Base-by-base conservation (phyloP, 1,140 invertebrate species). In the Matsumurasca onukii region DNA sequence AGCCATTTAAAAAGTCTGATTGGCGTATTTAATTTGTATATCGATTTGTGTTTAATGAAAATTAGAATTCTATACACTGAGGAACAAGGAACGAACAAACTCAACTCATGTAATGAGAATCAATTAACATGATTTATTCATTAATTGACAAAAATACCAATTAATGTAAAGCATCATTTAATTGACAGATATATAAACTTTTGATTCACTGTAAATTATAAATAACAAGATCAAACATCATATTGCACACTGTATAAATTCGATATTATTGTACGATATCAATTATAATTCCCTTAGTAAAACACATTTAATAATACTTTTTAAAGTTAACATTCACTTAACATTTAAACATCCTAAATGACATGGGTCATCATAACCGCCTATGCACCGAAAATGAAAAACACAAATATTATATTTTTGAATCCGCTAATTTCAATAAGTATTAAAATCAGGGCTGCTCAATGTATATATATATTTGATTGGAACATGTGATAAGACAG, bases 111-210 rank as follows among this genome's bases (percentile, higher is more conserved):
- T n/a, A n/a, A 39, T 39, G 17, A 52, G 5, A 59, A 59, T 59
- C 55, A 59, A 59, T 59, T 59, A 59, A 59, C 55, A 59, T 29
- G 55, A 27, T 59, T 59, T 59, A 59, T 27, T 59, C 55, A 52
- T 59, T 59, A 59, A 59, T 59, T 59, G 55, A 59, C 55, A 59
- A n/a, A n/a, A 13, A 59, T 24, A 59, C 15, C 55, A 59, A 59
- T 59, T 59, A 59, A 59, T 59, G 55, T 3, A 12, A 59, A 59
- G 55, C 25, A 27, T 59, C 25, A 59, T n/a, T 59, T 25, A 59
- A 59, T 59, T 59, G 55, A 59, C 55, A 59, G 55, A 27, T 27
- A 59, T 59, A 59, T n/a, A 59, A 59, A 59, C 9, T 59, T 52
- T 9, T 39, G 17, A 52, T 59, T 24, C 30, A 59, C 55, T 59